Base-by-base conservation (phyloP, 1,140 invertebrate genomes). In the Drosophila littoralis region DNA sequence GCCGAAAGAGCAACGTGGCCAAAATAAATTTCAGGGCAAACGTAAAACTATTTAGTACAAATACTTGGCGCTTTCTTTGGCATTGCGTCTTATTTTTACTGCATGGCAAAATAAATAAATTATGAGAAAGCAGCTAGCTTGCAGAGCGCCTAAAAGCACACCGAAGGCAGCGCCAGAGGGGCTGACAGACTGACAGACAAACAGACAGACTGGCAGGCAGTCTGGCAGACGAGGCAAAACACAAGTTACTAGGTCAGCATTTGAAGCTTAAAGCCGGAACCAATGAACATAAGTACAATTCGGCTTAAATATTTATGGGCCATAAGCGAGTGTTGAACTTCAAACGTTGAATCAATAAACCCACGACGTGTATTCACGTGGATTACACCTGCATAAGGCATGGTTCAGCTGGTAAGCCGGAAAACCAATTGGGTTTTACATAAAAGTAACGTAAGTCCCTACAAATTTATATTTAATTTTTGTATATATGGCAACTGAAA, bases 31-130 rank as follows among this genome's bases (percentile, higher is more conserved):
- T 74, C 67, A 55, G n/a, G 67, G 59, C 59, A 68, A 85, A 71
- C 66, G 69, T 88, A 77, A 88, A 86, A 88, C 79, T 88, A 88
- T 88, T 88, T 89, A 89, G 79, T 76, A 69, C 55, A 83, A 89
- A 77, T 65, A 74, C 75, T 85, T 71, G 54, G 48, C 48, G 43
- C 35, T 70, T 35, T 28, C 38, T 13, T 69, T 48, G 43, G 32
- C 59, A 35, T 57, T 57, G 22, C 43, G 42, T 55, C 40, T 68
- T 33, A 74, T 74, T 69, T 58, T 51, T 36, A 32, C 40, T 71
- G 46, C 64, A 68, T 59, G 65, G 55, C 70, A 17, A 55, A 43
- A 22, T 73, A 73, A 73, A 73, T 73, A 73, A 73, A 60, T 48
- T 73, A 73, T 73, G 50, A 73, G 57, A 59, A 32, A 59, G 42